Evolutionary conservation across 2,888 invertebrate genomes (phyloP).

Genomic region (Heliconius cydno): DNA sequence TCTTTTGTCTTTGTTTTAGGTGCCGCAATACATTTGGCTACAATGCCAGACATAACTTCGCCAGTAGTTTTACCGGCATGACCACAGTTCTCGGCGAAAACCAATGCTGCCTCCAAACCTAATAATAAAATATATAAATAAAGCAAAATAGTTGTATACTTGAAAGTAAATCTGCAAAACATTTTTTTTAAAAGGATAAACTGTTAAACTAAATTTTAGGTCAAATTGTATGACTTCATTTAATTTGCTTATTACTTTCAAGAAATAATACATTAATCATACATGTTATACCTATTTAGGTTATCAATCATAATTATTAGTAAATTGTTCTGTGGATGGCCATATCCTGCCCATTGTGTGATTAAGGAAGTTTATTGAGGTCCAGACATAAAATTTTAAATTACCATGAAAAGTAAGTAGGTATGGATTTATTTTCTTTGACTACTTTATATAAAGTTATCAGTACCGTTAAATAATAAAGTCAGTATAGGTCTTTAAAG

Average conservation of each 20-base stretch:
- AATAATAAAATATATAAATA: background rate
- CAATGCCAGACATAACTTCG: slow-evolving; percentile 94
- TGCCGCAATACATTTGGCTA: slow-evolving; percentile 96
- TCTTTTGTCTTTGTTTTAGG: slow-evolving; percentile 96
- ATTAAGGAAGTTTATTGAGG: slow-evolving; percentile 24
- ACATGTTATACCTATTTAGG: slow-evolving; percentile 15
- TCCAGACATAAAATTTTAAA: slow-evolving; percentile 28
- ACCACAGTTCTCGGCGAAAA: slow-evolving; percentile 95
- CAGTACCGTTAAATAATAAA: background rate
- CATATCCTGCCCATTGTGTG: slow-evolving; percentile 28
- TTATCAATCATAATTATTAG: slow-evolving; percentile 34
- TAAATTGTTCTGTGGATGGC: slow-evolving; percentile 18
- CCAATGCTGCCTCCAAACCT: slow-evolving; percentile 92
- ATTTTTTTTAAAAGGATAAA: background rate
- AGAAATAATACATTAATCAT: slow-evolving; percentile 16
- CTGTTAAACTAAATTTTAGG: background rate
- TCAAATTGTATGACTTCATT: background rate
- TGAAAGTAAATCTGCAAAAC: background rate
- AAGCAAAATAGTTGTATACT: background rate
- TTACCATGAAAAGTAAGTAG: background rate
- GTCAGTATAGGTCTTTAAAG: background rate
- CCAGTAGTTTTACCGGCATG: slow-evolving; percentile 93
- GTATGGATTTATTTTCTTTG: background rate
- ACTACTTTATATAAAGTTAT: background rate
- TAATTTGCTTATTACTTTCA: background rate